Conservation (phyloP, 2,888 invertebrate genomes). For the Acleris literana region DNA sequence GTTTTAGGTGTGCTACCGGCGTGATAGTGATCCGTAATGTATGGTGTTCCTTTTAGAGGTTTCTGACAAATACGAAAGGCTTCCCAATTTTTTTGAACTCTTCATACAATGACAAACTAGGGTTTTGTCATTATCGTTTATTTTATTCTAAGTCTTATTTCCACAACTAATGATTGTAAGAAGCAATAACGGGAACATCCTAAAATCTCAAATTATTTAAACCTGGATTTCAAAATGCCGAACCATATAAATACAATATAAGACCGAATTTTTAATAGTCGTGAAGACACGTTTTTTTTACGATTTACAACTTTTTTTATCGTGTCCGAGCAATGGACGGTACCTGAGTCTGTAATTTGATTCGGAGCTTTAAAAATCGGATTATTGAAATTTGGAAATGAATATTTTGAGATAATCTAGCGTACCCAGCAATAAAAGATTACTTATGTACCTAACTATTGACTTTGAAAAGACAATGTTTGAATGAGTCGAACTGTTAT, state of each 20-base stretch:
- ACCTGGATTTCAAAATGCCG: no score
- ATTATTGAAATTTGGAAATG: no score
- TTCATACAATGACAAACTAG: constrained; percentile 55
- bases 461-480: constrained; percentile 5
- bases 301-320: not conserved
- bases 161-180: constrained; percentile 56
- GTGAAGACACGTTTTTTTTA: no score
- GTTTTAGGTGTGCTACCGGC: no score
- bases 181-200: constrained; percentile 56
- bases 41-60: constrained; percentile 66
- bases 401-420: no score
- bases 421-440: no score
- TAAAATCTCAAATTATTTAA: no score
- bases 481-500: constrained; percentile 12
- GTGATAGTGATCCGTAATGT: constrained; percentile 45
- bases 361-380: no score
- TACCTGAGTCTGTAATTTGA: no score
- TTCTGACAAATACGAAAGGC: constrained; percentile 54
- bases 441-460: no score
- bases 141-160: constrained; percentile 62
- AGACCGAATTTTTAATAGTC: no score
- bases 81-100: constrained; percentile 55
- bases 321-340: not conserved
- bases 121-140: constrained; percentile 61
- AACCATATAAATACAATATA: no score